phyloP scores from a whole-genome alignment of 2,113 vertebrate species.

The Ammodytes marinus region DNA sequence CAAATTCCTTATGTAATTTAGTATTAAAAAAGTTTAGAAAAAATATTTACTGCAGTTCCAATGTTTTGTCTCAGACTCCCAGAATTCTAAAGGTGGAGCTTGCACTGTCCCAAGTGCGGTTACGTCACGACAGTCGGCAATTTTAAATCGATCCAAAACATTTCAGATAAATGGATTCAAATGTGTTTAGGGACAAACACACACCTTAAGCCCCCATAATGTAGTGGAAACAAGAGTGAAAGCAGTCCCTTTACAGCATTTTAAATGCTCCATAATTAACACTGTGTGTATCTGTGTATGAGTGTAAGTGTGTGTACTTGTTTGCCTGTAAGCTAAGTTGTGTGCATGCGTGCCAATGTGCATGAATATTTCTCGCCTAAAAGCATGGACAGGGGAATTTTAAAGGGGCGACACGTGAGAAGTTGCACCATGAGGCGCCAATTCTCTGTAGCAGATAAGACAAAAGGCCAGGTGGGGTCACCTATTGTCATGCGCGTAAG shows the following conservation, averaged over 20 bases:
- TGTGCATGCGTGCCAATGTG: not conserved
- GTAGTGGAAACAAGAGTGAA: conserved; percentile 34
- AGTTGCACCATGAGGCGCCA: conserved; percentile 34
- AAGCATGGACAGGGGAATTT: conserved; percentile 32
- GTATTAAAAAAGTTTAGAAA: no score
- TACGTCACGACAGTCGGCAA: no score
- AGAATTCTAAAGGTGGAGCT: no score
- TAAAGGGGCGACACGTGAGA: conserved; percentile 51
- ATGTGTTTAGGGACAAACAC: conserved; percentile 71
- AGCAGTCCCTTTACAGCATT: conserved; percentile 36
- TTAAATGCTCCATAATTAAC: conserved; percentile 35
- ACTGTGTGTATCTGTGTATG: conserved; percentile 8
- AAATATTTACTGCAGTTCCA: no score
- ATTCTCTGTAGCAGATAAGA: conserved; percentile 61
- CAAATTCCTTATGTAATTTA: no score
- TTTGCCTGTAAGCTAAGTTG: not conserved
- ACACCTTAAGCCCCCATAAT: conserved; percentile 78
- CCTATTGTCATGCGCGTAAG: conserved; percentile 59
- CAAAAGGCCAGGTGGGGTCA: conserved; percentile 72
- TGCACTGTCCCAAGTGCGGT: no score
- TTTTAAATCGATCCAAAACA: no score
- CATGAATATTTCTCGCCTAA: not conserved
- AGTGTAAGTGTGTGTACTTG: conserved; percentile 1
- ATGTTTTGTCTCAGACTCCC: no score
- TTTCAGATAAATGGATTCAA: not conserved